Conservation (phyloP, 92 coral and sea anemone genomes). For the Phymanthus crucifer region DNA sequence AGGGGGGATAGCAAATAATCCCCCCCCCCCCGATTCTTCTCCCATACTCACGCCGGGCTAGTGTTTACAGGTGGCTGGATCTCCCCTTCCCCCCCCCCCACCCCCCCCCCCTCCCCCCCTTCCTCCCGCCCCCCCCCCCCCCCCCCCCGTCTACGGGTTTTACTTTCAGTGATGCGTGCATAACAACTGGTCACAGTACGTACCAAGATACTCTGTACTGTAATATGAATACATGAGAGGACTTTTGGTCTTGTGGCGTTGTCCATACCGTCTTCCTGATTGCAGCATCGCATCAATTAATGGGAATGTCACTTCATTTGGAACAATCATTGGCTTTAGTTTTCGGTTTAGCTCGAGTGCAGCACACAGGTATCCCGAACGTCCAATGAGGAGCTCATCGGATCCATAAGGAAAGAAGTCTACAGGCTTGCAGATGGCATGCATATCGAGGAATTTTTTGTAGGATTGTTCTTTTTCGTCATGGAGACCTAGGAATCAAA, state of each 20-base stretch:
- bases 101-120: too few relatives aligned
- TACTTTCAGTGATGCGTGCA: too few relatives aligned
- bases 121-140: too few relatives aligned
- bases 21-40: too few relatives aligned
- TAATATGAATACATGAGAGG: slow-evolving; percentile 92
- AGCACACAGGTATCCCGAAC: slow-evolving; percentile 91
- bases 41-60: too few relatives aligned
- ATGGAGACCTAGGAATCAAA: slow-evolving; percentile 45
- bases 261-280: slow-evolving; percentile 74
- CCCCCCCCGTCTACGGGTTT: not conserved
- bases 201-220: slow-evolving; percentile 82
- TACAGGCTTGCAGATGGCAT: slow-evolving; percentile 64
- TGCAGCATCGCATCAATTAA: slow-evolving; percentile 73
- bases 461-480: slow-evolving; percentile 63
- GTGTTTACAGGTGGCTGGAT: too few relatives aligned
- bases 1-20: too few relatives aligned
- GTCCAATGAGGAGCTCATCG: slow-evolving; percentile 90
- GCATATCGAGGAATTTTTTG: slow-evolving; percentile 72
- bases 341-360: slow-evolving; percentile 68
- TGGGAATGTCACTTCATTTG: slow-evolving; percentile 65
- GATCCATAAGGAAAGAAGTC: slow-evolving; percentile 72
- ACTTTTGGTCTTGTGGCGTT: slow-evolving; percentile 54
- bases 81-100: too few relatives aligned
- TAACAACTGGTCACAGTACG: not conserved
- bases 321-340: slow-evolving; percentile 64